These are phyloP conservation scores for Ips nitidus DNA, from an alignment of 1,140 invertebrate genomes.

Conservation along the genomic window DNA sequence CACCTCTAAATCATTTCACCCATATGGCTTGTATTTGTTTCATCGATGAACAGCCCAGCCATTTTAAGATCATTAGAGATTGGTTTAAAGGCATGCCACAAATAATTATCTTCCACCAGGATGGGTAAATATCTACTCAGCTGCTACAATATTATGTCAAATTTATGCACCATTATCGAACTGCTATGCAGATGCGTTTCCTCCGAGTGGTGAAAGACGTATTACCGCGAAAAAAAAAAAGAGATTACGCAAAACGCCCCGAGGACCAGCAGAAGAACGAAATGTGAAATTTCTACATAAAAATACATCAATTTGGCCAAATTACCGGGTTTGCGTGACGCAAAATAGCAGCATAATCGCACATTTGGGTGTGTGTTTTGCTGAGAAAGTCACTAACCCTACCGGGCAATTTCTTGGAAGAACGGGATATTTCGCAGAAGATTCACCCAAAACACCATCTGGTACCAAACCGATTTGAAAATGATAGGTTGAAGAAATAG, in stretches of 20 bases:
- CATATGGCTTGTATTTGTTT: too few species aligned
- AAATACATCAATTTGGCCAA: constrained; percentile 13
- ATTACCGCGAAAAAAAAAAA: constrained; percentile 2
- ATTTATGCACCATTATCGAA: constrained; percentile 11
- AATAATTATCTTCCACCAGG: background rate
- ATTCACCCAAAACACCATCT: background rate
- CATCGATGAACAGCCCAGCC: too few species aligned
- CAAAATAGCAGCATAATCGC: constrained; percentile 11
- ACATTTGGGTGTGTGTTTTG: background rate
- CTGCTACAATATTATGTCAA: background rate
- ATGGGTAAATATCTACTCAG: background rate
- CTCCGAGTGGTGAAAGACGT: constrained; percentile 3
- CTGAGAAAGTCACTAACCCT: constrained; percentile 10
- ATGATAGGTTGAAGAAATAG: constrained; percentile 10
- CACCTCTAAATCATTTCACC: too few species aligned
- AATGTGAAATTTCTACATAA: constrained; percentile 15
- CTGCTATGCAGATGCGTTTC: constrained; percentile 12
- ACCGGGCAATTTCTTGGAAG: constrained; percentile 5
- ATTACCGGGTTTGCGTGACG: constrained; percentile 14
- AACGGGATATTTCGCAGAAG: constrained; percentile 2
- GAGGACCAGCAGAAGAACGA: background rate
- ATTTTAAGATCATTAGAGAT: background rate
- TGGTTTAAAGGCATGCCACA: background rate
- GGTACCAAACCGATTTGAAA: constrained; percentile 7
- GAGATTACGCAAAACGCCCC: background rate